Conservation (phyloP, 2,888 invertebrate genomes). For the Drepana falcataria region DNA sequence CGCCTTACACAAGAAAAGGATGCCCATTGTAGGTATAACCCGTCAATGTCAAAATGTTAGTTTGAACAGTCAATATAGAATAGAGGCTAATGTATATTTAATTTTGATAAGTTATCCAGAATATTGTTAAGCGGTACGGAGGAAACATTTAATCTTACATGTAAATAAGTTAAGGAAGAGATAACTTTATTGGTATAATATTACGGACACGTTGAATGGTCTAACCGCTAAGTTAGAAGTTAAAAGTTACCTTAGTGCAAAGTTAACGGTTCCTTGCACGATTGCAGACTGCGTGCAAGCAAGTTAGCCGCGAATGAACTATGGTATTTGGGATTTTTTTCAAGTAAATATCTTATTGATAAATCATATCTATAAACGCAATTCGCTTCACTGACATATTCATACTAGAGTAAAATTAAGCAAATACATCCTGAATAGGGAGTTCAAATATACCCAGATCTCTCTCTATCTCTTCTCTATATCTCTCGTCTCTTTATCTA, state of each 20-base stretch:
- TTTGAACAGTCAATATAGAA: neutral
- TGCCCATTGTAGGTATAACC: slow-evolving; percentile 6
- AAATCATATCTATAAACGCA: too few relatives aligned
- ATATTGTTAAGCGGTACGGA: slow-evolving; percentile 50
- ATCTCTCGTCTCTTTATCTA: too few relatives aligned
- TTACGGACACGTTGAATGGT: slow-evolving; percentile 48
- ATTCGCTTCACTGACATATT: too few relatives aligned
- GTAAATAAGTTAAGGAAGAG: slow-evolving; percentile 25
- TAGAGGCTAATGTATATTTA: slow-evolving; percentile 21
- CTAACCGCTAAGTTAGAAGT: slow-evolving; percentile 55
- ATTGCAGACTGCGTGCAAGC: neutral
- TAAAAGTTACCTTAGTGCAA: slow-evolving; percentile 47
- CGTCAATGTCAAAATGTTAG: neutral
- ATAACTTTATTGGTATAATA: slow-evolving; percentile 43
- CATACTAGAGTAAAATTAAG: too few relatives aligned
- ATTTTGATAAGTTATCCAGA: slow-evolving; percentile 77
- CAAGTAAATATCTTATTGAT: too few relatives aligned
- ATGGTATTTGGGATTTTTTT: too few relatives aligned
- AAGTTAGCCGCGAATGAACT: too few relatives aligned
- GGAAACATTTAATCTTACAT: slow-evolving; percentile 14
- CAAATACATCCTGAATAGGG: too few relatives aligned
- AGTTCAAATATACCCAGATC: too few relatives aligned
- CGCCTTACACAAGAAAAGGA: neutral
- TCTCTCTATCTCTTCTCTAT: too few relatives aligned
- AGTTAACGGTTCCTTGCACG: slow-evolving; percentile 14